A percentile compares a stretch with the other conserved stretches of the same genome.
Conservation (phyloP, 2,113 vertebrate genomes). For the Alouatta palliata region DNA sequence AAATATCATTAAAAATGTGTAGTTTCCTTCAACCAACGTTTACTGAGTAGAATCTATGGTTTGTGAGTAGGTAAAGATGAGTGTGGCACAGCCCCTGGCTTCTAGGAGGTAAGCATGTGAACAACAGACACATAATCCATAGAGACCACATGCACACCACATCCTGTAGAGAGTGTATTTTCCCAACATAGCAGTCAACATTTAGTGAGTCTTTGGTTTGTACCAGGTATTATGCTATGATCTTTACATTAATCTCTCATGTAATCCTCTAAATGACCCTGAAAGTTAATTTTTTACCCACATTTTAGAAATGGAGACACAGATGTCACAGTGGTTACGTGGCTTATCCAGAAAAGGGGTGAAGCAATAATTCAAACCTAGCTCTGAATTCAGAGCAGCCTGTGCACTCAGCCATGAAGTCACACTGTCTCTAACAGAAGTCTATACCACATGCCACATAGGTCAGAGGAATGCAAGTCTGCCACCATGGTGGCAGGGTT, state of each 20-base stretch:
- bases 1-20: not conserved
- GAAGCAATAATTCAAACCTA: not conserved
- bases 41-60: not conserved
- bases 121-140: not conserved
- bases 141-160: not conserved
- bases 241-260: not conserved
- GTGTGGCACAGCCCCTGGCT: too few relatives aligned
- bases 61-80: not conserved
- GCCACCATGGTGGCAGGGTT: not conserved
- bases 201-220: not conserved
- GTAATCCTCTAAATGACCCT: not conserved
- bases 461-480: not conserved
- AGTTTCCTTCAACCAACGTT: not conserved
- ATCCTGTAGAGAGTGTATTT: not conserved
- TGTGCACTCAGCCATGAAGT: not conserved
- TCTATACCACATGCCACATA: too few relatives aligned
- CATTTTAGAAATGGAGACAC: not conserved
- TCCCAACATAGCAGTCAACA: not conserved
- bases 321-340: not conserved
- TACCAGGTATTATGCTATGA: not conserved
- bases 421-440: not conserved
- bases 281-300: not conserved
- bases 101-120: not conserved
- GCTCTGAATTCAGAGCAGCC: not conserved
- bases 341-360: not conserved